Percentiles rank a stretch among this genome's conserved stretches.
phyloP scores from a whole-genome alignment of 2,888 invertebrate genomes.

The Coleophora deauratella region DNA sequence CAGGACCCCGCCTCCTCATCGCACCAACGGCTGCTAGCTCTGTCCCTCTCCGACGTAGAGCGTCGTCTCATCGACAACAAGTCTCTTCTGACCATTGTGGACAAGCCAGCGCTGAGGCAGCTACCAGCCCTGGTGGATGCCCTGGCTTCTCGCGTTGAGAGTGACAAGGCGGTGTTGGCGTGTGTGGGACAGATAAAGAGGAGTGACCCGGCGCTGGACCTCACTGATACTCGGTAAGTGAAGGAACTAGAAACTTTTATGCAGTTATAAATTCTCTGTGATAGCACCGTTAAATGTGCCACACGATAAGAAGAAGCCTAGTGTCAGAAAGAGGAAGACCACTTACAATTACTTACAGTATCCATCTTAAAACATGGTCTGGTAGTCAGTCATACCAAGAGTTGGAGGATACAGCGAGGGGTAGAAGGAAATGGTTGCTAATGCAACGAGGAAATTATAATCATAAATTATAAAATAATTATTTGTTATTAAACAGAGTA shows the following conservation, averaged over 20 bases:
- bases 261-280: too few species aligned
- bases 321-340: too few species aligned
- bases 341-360: too few species aligned
- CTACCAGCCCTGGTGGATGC: constrained; percentile 79
- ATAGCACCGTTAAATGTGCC: too few species aligned
- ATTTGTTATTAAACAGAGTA: too few species aligned
- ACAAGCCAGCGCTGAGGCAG: constrained; percentile 86
- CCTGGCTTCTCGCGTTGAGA: constrained; percentile 87
- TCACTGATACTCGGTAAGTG: constrained; percentile 74
- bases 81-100: constrained; percentile 87
- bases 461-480: too few species aligned
- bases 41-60: constrained; percentile 90
- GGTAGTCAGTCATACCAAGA: too few species aligned
- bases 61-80: constrained; percentile 94
- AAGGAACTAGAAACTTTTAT: not conserved
- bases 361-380: too few species aligned
- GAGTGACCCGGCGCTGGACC: constrained; percentile 74
- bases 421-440: too few species aligned
- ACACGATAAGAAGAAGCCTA: too few species aligned
- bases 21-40: constrained; percentile 89
- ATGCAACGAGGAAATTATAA: too few species aligned
- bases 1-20: constrained; percentile 89
- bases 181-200: constrained; percentile 80
- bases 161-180: constrained; percentile 90
- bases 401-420: too few species aligned